Conservation (phyloP, 1,140 invertebrate species). For the Pentalonia nigronervosa region DNA sequence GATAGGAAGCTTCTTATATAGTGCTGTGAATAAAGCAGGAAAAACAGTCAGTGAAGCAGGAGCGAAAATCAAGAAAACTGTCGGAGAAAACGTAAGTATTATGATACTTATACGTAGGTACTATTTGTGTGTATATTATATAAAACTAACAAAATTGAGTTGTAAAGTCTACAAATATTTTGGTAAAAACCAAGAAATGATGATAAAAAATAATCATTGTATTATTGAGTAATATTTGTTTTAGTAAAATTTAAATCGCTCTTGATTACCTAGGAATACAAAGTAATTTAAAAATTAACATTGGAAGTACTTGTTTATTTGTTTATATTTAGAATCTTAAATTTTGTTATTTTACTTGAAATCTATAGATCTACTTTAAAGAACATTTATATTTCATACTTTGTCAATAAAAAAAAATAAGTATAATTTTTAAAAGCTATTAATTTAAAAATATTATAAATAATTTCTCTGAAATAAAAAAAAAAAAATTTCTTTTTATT, state of each 20-base stretch:
- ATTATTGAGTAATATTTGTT: background rate
- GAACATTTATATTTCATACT: background rate
- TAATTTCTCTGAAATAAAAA: background rate
- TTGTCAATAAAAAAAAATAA: background rate
- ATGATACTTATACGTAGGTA: background rate
- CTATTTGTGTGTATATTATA: background rate
- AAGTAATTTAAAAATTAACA: background rate
- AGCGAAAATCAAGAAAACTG: constrained; percentile 92
- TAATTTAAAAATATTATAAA: background rate
- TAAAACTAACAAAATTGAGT: background rate
- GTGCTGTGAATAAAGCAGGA: constrained; percentile 88
- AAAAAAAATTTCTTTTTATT: background rate
- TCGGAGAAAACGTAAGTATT: constrained; percentile 88
- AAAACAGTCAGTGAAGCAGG: constrained; percentile 76
- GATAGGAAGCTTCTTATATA: constrained; percentile 90
- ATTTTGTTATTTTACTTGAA: background rate
- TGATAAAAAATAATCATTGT: background rate
- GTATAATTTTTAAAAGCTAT: background rate
- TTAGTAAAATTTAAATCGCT: background rate
- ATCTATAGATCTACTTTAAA: background rate
- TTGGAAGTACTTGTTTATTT: background rate
- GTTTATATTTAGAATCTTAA: background rate
- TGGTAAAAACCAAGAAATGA: background rate
- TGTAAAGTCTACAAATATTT: background rate
- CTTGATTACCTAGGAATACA: background rate